Base-by-base conservation (phyloP, 2,797 vertebrate genomes). In the Hemibagrus guttatus region DNA sequence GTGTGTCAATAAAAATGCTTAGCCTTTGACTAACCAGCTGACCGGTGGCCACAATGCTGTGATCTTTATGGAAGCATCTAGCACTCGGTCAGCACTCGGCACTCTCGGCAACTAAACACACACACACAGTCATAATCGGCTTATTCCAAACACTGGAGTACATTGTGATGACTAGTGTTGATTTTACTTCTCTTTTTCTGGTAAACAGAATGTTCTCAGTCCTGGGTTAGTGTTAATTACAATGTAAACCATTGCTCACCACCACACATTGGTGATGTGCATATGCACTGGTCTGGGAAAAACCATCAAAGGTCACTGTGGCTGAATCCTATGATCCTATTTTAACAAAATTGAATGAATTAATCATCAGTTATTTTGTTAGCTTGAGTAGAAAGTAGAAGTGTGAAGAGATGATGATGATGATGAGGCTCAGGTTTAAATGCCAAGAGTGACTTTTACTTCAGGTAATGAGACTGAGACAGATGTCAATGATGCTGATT, bases 21-120 rank as follows among this genome's bases (percentile, higher is more conserved):
- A 58, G 56, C 85, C 71, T 89, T 84, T 89, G 89, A 91, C 86
- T 90, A 91, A 88, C 85, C 83, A 76, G 87, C 91, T 88, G 71
- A 89, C 82, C 85, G 81, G 56, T 74, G 71, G 81, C 63, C 71
- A 61, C 81, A 83, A 87, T 85, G 76, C 89, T 61, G 54, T 58
- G 86, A 81, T 85, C 78, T 83, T 61, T 68, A 82, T 92, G 86
- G 93, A 94, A 93, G 84, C 88, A 68, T 93, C 93, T 88, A 93
- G 92, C 86, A 86, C 92, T 88, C 87, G 86, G 87, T 95, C 94
- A 94, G 93, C 94, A 87, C 21, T 85, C 83, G 58, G 63, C 6
- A 21, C 68, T 4, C 16, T 17, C 59, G 17, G 85, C 61, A 66
- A 64, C 19, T 54, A 52, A 39, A 74, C 4, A 58, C 71, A 6